These are phyloP conservation scores for Ceratosolen solmsi DNA, from an alignment of 1,140 invertebrate genomes.

Conservation along the genomic window DNA sequence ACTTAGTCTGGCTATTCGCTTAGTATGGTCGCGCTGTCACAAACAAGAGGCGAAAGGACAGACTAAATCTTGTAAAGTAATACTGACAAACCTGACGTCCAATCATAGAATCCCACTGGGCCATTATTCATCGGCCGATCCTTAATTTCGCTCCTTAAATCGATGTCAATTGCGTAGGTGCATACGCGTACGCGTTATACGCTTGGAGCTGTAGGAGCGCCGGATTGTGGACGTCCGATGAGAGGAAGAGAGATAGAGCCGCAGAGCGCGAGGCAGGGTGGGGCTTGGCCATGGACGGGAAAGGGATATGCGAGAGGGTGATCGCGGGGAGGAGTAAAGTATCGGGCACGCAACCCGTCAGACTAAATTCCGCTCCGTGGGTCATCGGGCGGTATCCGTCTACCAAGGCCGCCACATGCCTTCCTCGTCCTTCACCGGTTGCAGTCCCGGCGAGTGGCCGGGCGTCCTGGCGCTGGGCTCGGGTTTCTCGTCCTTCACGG, in stretches of 20 bases:
- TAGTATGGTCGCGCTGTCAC: background rate
- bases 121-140: background rate
- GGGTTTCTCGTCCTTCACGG: background rate
- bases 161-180: background rate
- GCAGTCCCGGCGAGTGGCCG: background rate
- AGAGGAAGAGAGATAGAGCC: too few species aligned
- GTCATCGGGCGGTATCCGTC: slow-evolving; percentile 40
- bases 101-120: background rate
- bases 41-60: background rate
- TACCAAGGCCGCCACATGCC: slow-evolving; percentile 74
- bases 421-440: slow-evolving; percentile 65
- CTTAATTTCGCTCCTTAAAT: background rate
- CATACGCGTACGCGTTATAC: too few species aligned
- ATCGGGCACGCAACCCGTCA: background rate
- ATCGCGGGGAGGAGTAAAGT: too few species aligned
- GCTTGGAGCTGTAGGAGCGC: too few species aligned
- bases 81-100: slow-evolving; percentile 1
- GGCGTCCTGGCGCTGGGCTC: background rate
- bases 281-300: too few species aligned
- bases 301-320: too few species aligned
- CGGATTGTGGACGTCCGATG: too few species aligned
- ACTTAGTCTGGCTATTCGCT: background rate
- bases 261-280: too few species aligned
- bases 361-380: background rate
- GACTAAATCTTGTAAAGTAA: background rate